Percentiles rank a stretch among this genome's conserved stretches.
phyloP scores from a whole-genome alignment of 2,888 invertebrate genomes.

The Baccha elongata region DNA sequence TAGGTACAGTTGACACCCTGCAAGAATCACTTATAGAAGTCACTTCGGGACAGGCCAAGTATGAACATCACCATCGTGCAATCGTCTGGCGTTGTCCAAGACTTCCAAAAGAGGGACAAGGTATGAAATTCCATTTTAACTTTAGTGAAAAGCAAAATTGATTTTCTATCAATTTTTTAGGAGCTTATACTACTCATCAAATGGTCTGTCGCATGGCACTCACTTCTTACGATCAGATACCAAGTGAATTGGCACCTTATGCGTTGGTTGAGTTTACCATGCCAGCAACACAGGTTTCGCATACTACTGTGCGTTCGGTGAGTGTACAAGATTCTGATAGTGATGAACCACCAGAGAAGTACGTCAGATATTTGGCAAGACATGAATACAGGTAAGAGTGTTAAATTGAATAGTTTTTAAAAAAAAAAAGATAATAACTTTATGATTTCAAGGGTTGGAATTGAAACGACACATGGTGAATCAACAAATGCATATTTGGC shows the following conservation, averaged over 20 bases:
- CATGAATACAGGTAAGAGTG: constrained; percentile 95
- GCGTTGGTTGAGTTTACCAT: constrained; percentile 98
- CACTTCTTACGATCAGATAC: constrained; percentile 98
- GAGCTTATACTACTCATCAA: constrained; percentile 98
- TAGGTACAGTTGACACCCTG: constrained; percentile 94
- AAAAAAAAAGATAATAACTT: not conserved
- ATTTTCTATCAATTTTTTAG: constrained; percentile 83
- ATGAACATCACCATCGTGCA: constrained; percentile 98
- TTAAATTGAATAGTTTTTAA: not conserved
- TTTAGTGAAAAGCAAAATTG: not conserved
- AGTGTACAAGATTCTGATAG: constrained; percentile 93
- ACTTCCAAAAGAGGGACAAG: constrained; percentile 99
- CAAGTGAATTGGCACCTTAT: constrained; percentile 94
- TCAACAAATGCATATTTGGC: constrained; percentile 87
- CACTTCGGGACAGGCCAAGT: constrained; percentile 98
- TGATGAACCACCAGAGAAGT: constrained; percentile 98
- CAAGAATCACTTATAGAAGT: constrained; percentile 97
- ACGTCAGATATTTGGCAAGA: constrained; percentile 96
- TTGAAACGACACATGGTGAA: constrained; percentile 92
- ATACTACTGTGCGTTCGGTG: constrained; percentile 97
- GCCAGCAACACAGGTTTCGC: constrained; percentile 97
- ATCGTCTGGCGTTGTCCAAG: constrained; percentile 99
- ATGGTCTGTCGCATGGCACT: constrained; percentile 96
- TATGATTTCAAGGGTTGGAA: constrained; percentile 88
- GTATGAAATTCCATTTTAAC: constrained; percentile 83